These are phyloP conservation scores for Eumeta japonica DNA, from an alignment of 1,140 invertebrate species.

Conservation along the genomic window DNA sequence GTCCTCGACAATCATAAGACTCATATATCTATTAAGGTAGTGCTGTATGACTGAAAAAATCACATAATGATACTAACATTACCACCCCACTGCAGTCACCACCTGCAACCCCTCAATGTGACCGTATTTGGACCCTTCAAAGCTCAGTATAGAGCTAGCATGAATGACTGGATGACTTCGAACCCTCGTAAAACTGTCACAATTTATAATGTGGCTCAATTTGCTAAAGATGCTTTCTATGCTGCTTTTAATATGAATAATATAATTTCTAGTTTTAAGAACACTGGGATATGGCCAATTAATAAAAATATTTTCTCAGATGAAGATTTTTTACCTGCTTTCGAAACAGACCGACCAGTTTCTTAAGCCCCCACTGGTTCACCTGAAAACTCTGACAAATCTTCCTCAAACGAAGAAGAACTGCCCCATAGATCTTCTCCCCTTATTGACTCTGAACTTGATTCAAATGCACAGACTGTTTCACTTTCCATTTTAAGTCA, in stretches of 20 bases:
- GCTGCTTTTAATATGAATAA: constrained; percentile 13
- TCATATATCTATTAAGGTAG: constrained; percentile 13
- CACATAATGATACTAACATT: constrained; percentile 26
- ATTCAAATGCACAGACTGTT: no score
- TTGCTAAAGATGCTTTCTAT: constrained; percentile 5
- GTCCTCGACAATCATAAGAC: constrained; percentile 7
- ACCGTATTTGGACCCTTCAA: constrained; percentile 21
- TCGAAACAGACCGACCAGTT: constrained; percentile 9
- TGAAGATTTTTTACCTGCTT: constrained; percentile 14
- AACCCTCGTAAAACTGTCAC: constrained; percentile 4
- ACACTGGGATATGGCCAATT: constrained; percentile 14
- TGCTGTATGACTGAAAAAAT: constrained; percentile 18
- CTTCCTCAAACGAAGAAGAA: no score
- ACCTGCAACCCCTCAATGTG: constrained; percentile 44
- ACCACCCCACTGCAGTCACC: constrained; percentile 38
- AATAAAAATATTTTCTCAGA: constrained; percentile 16
- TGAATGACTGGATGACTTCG: constrained; percentile 2
- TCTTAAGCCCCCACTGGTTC: no score
- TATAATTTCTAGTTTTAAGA: constrained; percentile 13
- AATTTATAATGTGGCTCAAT: constrained; percentile 2
- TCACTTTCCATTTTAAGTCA: no score
- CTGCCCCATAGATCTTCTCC: no score
- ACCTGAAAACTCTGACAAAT: no score
- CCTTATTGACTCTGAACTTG: no score
- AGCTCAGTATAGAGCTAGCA: constrained; percentile 5